Evolutionary conservation across 2,113 vertebrate species (phyloP), one percentile per base, ranked within the genome.

Genomic region (Epinephelus moara): DNA sequence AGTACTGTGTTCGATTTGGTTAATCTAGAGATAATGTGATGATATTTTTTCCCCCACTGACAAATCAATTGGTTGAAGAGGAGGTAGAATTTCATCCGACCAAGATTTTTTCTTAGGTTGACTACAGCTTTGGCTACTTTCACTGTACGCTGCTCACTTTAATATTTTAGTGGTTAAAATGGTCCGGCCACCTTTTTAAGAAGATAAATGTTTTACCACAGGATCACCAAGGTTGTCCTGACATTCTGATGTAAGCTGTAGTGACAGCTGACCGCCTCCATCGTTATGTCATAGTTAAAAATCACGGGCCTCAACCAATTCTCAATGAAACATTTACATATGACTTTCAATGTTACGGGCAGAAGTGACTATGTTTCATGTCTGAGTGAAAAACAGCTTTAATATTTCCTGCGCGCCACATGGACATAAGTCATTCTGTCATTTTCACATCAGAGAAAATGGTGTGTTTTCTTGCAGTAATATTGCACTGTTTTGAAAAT

Each of bases 141-240:
- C 18, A 52, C 52, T 70, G 15, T 37, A 8, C 12, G 0, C 6
- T 61, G 27, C 45, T 63, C 6, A 45, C 67, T 59, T 75, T 3
- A 75, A 72, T 84, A 76, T 79, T 79, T 76, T 13, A 81, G 70
- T 23, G n/a, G 75, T 19, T 50, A 4, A 70, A 80, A 69, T 56
- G 33, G 27, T 23, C 6, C 6, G 47, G 23, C 3, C 21, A 62
- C 57, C 73, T 69, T 80, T 60, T 61, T 21, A 53, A 67, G 19
- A 21, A n/a, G 33, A 83, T 78, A 33, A 85, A 85, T 74, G 45
- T 86, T 86, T 81, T 21, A 66, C n/a, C 42, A 61, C 37, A 33
- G 45, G 66, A 72, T 87, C 78, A 68, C 21, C 12, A 11, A 56
- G 62, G 73, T 25, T 53, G 74, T 59, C 62, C 45, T 70, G 37